phyloP scores from a whole-genome alignment of 2,888 invertebrate genomes.

The Apamea monoglypha region DNA sequence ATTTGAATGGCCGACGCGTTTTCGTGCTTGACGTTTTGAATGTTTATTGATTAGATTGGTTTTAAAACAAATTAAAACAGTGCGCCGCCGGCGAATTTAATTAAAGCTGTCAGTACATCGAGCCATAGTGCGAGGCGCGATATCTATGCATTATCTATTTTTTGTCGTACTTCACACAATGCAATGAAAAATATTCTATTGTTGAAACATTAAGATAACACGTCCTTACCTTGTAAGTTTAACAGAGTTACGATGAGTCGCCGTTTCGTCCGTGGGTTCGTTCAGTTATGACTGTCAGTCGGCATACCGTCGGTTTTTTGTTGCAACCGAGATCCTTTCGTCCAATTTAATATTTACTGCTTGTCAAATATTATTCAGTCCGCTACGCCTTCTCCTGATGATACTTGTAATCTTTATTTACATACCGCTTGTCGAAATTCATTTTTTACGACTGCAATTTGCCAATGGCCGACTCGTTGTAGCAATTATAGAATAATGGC shows the following conservation, averaged over 20 bases:
- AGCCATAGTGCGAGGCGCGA: conserved; percentile 71
- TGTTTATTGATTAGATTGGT: conserved; percentile 86
- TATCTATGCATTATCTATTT: conserved; percentile 81
- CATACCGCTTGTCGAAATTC: conserved; percentile 76
- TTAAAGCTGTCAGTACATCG: conserved; percentile 80
- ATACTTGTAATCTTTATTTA: conserved; percentile 82
- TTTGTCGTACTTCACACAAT: conserved; percentile 77
- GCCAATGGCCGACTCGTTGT: conserved; percentile 72
- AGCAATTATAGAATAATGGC: conserved; percentile 74
- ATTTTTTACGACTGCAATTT: conserved; percentile 80
- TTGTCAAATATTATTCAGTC: conserved; percentile 84
- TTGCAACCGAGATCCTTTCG: conserved; percentile 76
- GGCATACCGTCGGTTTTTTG: conserved; percentile 77
- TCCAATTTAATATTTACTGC: conserved; percentile 86
- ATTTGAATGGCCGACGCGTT: conserved; percentile 82
- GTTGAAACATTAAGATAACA: conserved; percentile 83
- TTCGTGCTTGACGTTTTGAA: conserved; percentile 80
- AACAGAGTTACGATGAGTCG: conserved; percentile 84
- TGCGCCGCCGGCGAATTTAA: conserved; percentile 82
- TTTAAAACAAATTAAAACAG: conserved; percentile 85
- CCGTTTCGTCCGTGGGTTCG: conserved; percentile 71
- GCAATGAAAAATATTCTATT: conserved; percentile 83
- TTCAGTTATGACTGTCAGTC: conserved; percentile 77
- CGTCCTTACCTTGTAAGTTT: conserved; percentile 80
- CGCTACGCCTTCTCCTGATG: conserved; percentile 76